Evolutionary conservation across 2,888 invertebrate species (phyloP).

Genomic region (Tuberolachnus salignus): DNA sequence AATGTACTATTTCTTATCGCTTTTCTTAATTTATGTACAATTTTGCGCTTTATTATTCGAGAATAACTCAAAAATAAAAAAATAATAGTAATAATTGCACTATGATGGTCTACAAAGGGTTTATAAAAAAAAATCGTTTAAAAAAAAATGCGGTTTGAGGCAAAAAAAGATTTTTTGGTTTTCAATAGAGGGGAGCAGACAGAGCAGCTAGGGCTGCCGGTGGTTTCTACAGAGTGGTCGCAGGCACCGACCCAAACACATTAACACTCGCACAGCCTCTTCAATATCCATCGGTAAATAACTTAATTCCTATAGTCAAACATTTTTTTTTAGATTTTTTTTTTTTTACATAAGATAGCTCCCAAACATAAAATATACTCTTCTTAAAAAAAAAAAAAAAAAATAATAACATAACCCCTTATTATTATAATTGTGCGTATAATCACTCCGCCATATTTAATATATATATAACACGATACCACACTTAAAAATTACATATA

Average conservation of each 20-base stretch:
- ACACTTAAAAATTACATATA: slow-evolving; percentile 5
- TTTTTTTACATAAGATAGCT: slow-evolving; percentile 35
- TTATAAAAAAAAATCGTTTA: slow-evolving; percentile 19
- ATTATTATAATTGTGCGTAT: no score
- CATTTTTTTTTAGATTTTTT: slow-evolving; percentile 45
- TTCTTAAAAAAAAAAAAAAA: no score
- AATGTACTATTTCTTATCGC: no score
- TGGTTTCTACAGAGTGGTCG: slow-evolving; percentile 78
- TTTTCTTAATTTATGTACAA: no score
- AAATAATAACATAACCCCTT: neutral
- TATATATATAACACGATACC: slow-evolving; percentile 6
- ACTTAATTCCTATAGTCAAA: slow-evolving; percentile 46
- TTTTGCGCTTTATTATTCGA: no score
- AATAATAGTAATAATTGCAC: neutral
- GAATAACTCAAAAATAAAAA: neutral
- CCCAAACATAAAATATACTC: slow-evolving; percentile 7
- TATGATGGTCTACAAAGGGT: slow-evolving; percentile 1
- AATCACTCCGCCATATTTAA: neutral
- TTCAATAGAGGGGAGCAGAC: slow-evolving; percentile 74
- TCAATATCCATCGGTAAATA: slow-evolving; percentile 57
- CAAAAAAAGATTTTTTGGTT: slow-evolving; percentile 56
- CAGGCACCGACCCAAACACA: slow-evolving; percentile 74
- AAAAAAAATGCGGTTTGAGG: slow-evolving; percentile 50
- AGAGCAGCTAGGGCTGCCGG: slow-evolving; percentile 80
- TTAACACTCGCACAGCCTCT: slow-evolving; percentile 62